A percentile compares a stretch with the other conserved stretches of the same genome.
phyloP scores from a whole-genome alignment of 1,140 invertebrate species.

The Lasaia peninsularis region DNA sequence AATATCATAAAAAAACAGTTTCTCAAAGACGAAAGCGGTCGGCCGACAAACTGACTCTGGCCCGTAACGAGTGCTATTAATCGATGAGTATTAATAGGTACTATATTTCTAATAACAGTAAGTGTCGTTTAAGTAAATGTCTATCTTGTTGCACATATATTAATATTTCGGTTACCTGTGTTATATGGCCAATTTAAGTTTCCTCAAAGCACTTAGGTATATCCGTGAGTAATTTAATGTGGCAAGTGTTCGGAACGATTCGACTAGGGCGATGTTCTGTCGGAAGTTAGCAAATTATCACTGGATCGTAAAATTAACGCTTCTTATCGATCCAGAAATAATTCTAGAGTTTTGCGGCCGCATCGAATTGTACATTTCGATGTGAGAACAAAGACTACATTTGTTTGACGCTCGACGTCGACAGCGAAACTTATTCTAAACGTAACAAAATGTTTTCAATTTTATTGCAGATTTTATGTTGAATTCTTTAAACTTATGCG shows the following conservation, averaged over 20 bases:
- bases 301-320: constrained; percentile 76
- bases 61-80: too few species aligned
- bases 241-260: constrained; percentile 67
- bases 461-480: constrained; percentile 77
- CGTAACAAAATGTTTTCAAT: constrained; percentile 76
- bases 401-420: constrained; percentile 35
- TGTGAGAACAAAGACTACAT: constrained; percentile 54
- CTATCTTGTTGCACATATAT: neutral
- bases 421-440: constrained; percentile 73
- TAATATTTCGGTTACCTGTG: neutral
- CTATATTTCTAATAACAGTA: too few species aligned
- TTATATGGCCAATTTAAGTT: constrained; percentile 37
- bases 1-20: too few species aligned
- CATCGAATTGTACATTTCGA: constrained; percentile 52
- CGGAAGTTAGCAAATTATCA: constrained; percentile 77
- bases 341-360: constrained; percentile 48
- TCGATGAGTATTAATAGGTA: too few species aligned
- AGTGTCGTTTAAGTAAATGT: too few species aligned
- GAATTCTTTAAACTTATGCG: constrained; percentile 71
- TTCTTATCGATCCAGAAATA: constrained; percentile 74
- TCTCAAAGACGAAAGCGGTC: too few species aligned
- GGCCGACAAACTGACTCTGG: too few species aligned
- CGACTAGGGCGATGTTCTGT: constrained; percentile 71
- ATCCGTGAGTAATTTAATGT: constrained; percentile 50
- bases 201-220: too few species aligned